A percentile compares a stretch with the other conserved stretches of the same genome.
phyloP scores from a whole-genome alignment of 2,113 vertebrate genomes.

The Paramisgurnus dabryanus region DNA sequence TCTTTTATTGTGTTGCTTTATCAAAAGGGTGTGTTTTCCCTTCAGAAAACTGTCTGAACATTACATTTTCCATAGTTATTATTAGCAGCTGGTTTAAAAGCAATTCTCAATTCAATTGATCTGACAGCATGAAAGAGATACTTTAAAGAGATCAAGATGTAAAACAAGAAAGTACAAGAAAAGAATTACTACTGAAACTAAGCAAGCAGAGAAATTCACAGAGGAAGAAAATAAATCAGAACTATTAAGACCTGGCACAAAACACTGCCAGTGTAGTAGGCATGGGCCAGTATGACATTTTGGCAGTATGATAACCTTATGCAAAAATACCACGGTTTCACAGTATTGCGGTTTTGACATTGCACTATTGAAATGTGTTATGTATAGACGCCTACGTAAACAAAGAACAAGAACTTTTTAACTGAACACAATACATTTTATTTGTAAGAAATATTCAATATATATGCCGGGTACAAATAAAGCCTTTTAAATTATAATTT shows the following conservation, averaged over 20 bases:
- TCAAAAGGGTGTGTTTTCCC: not conserved
- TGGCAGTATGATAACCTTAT: too few species aligned
- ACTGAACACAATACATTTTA: too few species aligned
- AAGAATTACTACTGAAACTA: not conserved
- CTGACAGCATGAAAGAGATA: not conserved
- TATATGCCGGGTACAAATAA: too few species aligned
- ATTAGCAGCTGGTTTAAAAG: not conserved
- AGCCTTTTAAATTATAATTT: too few species aligned
- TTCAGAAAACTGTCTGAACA: not conserved
- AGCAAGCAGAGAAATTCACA: not conserved
- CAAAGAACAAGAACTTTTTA: too few species aligned
- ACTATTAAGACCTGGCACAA: not conserved
- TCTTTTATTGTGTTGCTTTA: too few species aligned
- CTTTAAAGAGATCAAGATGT: not conserved
- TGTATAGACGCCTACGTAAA: too few species aligned
- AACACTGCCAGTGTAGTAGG: not conserved
- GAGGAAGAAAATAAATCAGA: slow-evolving; percentile 13
- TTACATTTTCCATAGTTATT: not conserved
- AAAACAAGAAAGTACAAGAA: slow-evolving; percentile 16
- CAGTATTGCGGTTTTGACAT: too few species aligned
- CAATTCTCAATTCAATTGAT: not conserved
- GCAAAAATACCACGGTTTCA: too few species aligned
- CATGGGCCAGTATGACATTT: too few species aligned
- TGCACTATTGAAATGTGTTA: too few species aligned
- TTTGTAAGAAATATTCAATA: too few species aligned